Base-by-base conservation (phyloP, 1,140 invertebrate genomes). In the Galleria mellonella region DNA sequence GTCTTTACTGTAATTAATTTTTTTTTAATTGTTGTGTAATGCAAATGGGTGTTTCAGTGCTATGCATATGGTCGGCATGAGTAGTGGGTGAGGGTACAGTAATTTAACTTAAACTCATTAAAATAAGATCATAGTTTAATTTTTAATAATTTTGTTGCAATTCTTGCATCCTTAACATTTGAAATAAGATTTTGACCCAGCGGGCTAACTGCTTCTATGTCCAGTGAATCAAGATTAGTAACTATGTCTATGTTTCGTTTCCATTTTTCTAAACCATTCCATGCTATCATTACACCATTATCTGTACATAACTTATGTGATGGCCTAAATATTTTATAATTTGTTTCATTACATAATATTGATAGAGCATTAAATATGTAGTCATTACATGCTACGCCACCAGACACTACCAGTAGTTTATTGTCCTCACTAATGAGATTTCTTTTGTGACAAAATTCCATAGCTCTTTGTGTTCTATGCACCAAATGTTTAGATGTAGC, bases 201-300 rank as follows among this genome's bases (percentile, higher is more conserved):
- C 15, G 69, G 74, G 64, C 75, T 73, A 48, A 38, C 33, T 32
- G 69, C 54, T 57, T 74, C 67, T 43, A 83, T 83, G 56, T 83
- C 74, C 47, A 84, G 51, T 23, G 44, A 57, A 11, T 51, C 51
- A 23, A 71, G 49, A 59, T 79, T 53, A 47, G 51, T 59, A 11
- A 57, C 55, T 33, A 78, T 72, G 60, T 82, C 88, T 76, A 72
- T 36, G 17, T 61, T 51, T 64, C 53, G 68, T 39, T 42, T 53
- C 74, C 75, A 88, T 71, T 92, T 93, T 86, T 98, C 97, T 17
- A 97, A 87, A 6, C 96, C 97, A 89, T 98, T 98, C 98, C 98
- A 99, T 15, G 98, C 98, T 61, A 99, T 97, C 98, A 99, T 99
- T 8, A 98, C 89, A 23, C 97, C 98, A 90, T 99, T 99, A 78